Conservation (phyloP, 2,797 vertebrate species). For the Oreortyx pictus region DNA sequence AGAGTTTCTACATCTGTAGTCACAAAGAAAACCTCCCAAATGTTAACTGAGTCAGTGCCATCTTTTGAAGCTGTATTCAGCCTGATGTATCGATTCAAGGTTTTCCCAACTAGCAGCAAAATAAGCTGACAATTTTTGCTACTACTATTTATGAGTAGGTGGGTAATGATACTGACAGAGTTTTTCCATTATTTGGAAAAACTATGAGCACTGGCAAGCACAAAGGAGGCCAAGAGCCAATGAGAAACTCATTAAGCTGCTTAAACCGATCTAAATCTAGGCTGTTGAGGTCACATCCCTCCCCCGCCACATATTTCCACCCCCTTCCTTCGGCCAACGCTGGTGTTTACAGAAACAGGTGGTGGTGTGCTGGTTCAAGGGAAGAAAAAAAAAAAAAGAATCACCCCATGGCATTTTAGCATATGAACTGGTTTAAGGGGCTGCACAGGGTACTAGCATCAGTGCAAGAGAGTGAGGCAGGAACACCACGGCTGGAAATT, state of each 20-base stretch:
- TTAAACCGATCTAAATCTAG: slow-evolving; percentile 75
- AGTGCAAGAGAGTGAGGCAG: neutral
- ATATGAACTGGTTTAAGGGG: neutral
- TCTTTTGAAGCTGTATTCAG: slow-evolving; percentile 6
- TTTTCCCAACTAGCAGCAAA: slow-evolving; percentile 14
- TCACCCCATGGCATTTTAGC: neutral
- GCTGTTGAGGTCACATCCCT: slow-evolving; percentile 69
- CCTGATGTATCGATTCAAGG: neutral
- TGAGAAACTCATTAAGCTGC: slow-evolving; percentile 74
- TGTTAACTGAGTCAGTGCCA: slow-evolving; percentile 15
- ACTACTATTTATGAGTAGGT: neutral
- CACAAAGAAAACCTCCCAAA: slow-evolving; percentile 66
- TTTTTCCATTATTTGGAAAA: slow-evolving; percentile 66
- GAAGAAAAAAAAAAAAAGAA: neutral
- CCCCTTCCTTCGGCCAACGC: slow-evolving; percentile 6
- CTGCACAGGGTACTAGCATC: neutral
- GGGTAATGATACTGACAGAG: neutral
- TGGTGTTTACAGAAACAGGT: slow-evolving; percentile 50
- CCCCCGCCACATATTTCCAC: slow-evolving; percentile 55
- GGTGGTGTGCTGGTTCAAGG: slow-evolving; percentile 15
- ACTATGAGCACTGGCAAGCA: slow-evolving; percentile 27
- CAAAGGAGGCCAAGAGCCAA: slow-evolving; percentile 73
- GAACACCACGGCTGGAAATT: slow-evolving; percentile 29
- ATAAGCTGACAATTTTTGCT: neutral
- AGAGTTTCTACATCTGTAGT: slow-evolving; percentile 44